phyloP scores from a whole-genome alignment of 2,797 vertebrate species.

The Poeciliopsis gracilis region DNA sequence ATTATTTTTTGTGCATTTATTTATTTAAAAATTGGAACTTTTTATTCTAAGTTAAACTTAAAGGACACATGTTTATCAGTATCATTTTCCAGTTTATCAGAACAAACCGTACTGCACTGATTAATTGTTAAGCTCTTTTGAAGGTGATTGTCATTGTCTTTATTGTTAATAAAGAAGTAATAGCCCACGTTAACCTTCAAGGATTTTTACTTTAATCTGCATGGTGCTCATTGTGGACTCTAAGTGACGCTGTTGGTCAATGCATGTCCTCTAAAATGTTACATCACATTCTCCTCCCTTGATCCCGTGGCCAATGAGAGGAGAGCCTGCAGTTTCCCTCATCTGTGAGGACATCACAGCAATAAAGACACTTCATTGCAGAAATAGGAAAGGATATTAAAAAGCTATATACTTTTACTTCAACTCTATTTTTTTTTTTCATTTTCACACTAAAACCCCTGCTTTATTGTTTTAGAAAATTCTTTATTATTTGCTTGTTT shows the following conservation, averaged over 20 bases:
- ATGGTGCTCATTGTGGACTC: conserved; percentile 28
- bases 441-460: neutral
- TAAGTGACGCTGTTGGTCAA: conserved; percentile 60
- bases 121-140: neutral
- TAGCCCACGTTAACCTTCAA: rapidly evolving
- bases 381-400: neutral
- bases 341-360: neutral
- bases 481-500: neutral
- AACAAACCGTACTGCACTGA: neutral
- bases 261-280: neutral
- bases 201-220: neutral
- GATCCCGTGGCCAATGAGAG: neutral
- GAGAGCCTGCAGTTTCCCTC: neutral
- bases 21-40: neutral
- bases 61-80: neutral
- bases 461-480: neutral
- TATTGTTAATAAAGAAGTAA: neutral
- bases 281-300: conserved; percentile 16
- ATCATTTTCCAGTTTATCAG: neutral
- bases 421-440: neutral
- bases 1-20: neutral
- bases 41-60: neutral
- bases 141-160: neutral
- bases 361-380: neutral
- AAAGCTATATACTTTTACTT: neutral